Evolutionary conservation across 92 coral and sea anemone species (phyloP).

Genomic region (Montipora capitata): DNA sequence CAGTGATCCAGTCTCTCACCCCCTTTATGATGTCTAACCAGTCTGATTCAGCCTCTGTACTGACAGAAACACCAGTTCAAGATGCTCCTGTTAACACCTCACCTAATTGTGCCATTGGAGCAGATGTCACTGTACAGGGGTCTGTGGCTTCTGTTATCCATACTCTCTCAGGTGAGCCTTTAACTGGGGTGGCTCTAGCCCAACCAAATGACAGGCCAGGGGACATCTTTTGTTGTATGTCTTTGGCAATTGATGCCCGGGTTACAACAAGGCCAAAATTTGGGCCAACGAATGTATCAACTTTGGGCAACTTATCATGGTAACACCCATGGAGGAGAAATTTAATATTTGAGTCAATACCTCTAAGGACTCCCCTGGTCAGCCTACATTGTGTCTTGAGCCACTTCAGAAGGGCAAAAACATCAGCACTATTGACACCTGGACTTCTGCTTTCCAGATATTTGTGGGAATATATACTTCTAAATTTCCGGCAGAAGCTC

Average conservation of each 20-base stretch:
- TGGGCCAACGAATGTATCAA: conserved; percentile 65
- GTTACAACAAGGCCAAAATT: conserved; percentile 59
- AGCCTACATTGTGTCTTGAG: conserved; percentile 45
- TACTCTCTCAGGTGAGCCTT: not conserved
- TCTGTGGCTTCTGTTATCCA: conserved; percentile 58
- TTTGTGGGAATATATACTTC: conserved; percentile 44
- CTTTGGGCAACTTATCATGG: conserved; percentile 27
- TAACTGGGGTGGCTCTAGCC: conserved; percentile 10
- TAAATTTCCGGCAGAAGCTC: conserved; percentile 44
- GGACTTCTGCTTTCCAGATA: conserved; percentile 44
- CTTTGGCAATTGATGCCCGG: conserved; percentile 63
- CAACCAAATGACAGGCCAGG: conserved; percentile 25
- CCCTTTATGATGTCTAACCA: conserved; percentile 17
- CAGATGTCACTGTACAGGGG: conserved; percentile 65
- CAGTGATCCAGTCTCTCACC: conserved; percentile 18
- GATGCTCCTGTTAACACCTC: conserved; percentile 24
- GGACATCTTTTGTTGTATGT: conserved; percentile 29
- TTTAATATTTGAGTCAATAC: not conserved
- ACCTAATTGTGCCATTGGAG: not conserved
- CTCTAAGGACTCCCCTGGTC: conserved; percentile 17
- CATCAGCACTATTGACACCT: conserved; percentile 33
- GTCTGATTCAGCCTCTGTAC: not conserved
- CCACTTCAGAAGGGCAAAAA: conserved; percentile 38
- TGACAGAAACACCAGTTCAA: conserved; percentile 18
- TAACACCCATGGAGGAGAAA: not conserved